Evolutionary conservation across 2,888 invertebrate genomes (phyloP).

Genomic region (Nephrotoma guestfalica): DNA sequence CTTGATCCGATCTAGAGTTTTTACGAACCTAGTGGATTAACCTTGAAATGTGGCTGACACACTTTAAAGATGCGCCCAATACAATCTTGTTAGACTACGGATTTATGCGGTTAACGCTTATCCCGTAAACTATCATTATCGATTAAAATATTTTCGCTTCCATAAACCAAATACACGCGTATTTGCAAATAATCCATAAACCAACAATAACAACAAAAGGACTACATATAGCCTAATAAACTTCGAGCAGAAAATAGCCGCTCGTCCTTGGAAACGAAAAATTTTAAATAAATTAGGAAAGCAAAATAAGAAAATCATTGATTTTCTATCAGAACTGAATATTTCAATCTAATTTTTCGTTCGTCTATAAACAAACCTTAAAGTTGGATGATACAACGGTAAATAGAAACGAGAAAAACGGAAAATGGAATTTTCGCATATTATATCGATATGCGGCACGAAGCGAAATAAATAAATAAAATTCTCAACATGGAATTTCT

Average conservation of each 20-base stretch:
- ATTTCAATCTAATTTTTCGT: background rate
- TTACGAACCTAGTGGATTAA: too few relatives aligned
- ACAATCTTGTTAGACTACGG: too few relatives aligned
- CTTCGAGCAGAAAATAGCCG: background rate
- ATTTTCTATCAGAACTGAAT: background rate
- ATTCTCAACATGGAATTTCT: background rate
- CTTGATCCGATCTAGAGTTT: too few relatives aligned
- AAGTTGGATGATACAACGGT: background rate
- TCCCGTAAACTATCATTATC: too few relatives aligned
- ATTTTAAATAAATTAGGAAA: background rate
- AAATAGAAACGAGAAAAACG: background rate
- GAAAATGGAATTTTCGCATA: background rate
- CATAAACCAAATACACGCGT: background rate
- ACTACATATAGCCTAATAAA: background rate
- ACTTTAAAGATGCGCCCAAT: too few relatives aligned
- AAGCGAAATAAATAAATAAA: background rate
- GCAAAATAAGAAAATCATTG: background rate
- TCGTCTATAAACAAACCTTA: background rate
- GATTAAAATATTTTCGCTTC: background rate
- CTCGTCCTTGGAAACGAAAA: background rate
- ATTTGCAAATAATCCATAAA: background rate
- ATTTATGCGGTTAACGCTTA: too few relatives aligned
- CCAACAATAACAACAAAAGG: background rate
- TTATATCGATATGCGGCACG: background rate
- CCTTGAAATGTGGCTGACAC: too few relatives aligned